These are phyloP conservation scores for Gadopsis bispinosus DNA, from an alignment of 2,797 vertebrate species.

Conservation along the genomic window DNA sequence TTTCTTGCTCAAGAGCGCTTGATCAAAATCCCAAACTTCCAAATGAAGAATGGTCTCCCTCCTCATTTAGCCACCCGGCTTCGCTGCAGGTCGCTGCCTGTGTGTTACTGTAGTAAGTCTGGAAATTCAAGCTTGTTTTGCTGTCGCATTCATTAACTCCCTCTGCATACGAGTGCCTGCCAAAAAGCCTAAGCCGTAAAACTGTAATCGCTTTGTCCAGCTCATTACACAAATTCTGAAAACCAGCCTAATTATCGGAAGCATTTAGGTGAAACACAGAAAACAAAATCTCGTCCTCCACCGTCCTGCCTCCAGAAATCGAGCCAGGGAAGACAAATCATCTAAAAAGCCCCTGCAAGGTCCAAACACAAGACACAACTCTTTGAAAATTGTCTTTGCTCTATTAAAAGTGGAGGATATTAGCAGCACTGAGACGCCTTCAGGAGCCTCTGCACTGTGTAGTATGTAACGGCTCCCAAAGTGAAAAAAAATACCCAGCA, in stretches of 20 bases:
- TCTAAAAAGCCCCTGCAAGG: slow-evolving; percentile 4
- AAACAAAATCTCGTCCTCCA: neutral
- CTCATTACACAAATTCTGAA: slow-evolving; percentile 30
- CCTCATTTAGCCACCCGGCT: neutral
- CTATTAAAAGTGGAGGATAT: slow-evolving; percentile 6
- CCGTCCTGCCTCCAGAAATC: neutral
- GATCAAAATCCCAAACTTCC: neutral
- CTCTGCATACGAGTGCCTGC: neutral
- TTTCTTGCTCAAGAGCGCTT: neutral
- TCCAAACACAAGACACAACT: neutral
- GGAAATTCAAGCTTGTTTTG: neutral
- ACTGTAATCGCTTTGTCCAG: slow-evolving; percentile 13
- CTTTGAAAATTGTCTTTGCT: neutral
- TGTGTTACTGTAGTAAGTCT: too few relatives aligned
- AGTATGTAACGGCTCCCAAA: slow-evolving; percentile 28
- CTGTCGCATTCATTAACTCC: slow-evolving; percentile 9
- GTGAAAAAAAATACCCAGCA: slow-evolving; percentile 42
- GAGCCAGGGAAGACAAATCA: slow-evolving; percentile 9
- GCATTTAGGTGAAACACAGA: slow-evolving; percentile 27
- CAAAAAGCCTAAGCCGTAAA: slow-evolving; percentile 16
- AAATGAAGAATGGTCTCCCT: neutral
- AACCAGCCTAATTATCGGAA: slow-evolving; percentile 35
- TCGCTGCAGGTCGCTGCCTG: neutral
- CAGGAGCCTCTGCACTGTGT: slow-evolving; percentile 27
- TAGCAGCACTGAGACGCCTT: neutral